Base-by-base conservation (phyloP, 2,113 vertebrate genomes). In the Melanotaenia duboulayi region DNA sequence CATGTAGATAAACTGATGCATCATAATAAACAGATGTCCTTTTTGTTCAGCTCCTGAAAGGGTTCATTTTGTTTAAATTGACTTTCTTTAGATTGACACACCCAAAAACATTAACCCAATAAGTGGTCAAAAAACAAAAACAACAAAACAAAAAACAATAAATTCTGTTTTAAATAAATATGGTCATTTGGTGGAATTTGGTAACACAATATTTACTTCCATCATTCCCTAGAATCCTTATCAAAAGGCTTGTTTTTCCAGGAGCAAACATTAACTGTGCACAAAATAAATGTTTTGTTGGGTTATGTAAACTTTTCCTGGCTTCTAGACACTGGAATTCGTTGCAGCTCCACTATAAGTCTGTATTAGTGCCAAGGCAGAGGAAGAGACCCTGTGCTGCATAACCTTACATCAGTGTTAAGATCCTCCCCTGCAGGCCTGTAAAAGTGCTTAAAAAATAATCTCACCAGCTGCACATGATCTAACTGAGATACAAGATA, bases 331-430 rank as follows among this genome's bases (percentile, higher is more conserved):
- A n/a, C 10, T 13, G 19, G 25, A 55, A 55, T 39, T 48, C 59
- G 35, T 69, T 71, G 48, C 3, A 32, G 25, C 51, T 67, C 24
- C 39, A 14, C 40, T 39, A 12, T 37, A 73, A 46, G 16, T 61
- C 58, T 59, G 49, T 37, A 40, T 68, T 71, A 57, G 46, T 69
- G 62, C 48, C 20, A 24, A 62, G 51, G 55, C 52, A 68, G 65
- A 65, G 48, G 32, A 42, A 24, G 32, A 70, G 63, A 71, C 55
- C 49, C 37, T 51, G 70, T 16, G 54, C 65, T 65, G 76, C 35
- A 50, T 6, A 65, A 50, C 71, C 71, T 74, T 56, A 50, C 60
- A 73, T 67, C 54, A 60, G 42, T 82, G 57, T 71, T 61, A 56
- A 70, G 57, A 64, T 71, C 57, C 58, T 68, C 60, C 64, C 56